Conservation (phyloP, 2,113 vertebrate genomes). For the Ramphastos sulfuratus region DNA sequence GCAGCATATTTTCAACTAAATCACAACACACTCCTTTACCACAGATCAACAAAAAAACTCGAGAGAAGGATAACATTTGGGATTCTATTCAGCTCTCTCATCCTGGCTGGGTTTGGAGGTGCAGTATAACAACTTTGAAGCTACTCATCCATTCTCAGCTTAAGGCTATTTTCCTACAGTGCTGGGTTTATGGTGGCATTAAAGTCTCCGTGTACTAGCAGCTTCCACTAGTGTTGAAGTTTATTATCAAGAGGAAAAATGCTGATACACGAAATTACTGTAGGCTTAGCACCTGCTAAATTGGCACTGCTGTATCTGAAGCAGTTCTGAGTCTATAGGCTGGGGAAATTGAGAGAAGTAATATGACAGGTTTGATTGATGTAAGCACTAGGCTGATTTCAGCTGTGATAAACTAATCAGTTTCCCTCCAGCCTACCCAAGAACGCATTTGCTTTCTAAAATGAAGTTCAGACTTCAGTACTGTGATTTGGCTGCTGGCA, state of each 20-base stretch:
- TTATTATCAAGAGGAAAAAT: constrained; percentile 35
- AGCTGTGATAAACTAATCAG: not conserved
- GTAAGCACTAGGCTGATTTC: not conserved
- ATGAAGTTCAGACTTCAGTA: not conserved
- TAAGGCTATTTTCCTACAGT: constrained; percentile 36
- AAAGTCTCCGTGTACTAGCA: not conserved
- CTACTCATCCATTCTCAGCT: constrained; percentile 35
- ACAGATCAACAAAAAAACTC: not conserved
- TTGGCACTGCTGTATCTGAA: not conserved
- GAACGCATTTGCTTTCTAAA: not conserved
- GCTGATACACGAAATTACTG: constrained; percentile 41
- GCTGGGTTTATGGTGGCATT: constrained; percentile 48
- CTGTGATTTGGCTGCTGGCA: not conserved
- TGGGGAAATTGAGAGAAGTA: not conserved
- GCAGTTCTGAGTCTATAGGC: not conserved
- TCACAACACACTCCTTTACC: not conserved
- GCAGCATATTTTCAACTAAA: not conserved
- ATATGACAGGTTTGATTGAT: not conserved
- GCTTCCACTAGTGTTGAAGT: not conserved
- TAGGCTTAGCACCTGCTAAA: constrained; percentile 44
- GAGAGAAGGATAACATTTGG: not conserved
- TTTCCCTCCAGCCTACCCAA: not conserved
- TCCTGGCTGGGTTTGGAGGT: not conserved
- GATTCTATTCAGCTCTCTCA: constrained; percentile 6
- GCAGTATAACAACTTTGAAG: not conserved